Percentiles rank a stretch among this genome's conserved stretches.
Conservation (phyloP, 2,113 vertebrate genomes). For the Pelodiscus sinensis region DNA sequence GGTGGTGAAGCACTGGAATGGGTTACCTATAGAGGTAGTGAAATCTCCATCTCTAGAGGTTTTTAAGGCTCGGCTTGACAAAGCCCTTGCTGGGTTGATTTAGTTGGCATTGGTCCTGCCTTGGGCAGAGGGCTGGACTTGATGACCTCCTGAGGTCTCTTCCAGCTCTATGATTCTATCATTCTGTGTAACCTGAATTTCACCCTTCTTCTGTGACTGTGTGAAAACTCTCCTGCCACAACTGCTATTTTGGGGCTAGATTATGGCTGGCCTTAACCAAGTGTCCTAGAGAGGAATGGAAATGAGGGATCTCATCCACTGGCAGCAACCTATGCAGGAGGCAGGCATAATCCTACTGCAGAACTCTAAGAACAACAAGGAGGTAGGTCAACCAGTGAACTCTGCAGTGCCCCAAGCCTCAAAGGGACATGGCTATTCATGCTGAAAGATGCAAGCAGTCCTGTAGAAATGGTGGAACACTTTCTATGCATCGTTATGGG, state of each 20-base stretch:
- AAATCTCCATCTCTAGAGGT: no score
- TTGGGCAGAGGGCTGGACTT: no score
- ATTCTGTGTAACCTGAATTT: neutral
- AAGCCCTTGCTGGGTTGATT: no score
- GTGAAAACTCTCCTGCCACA: neutral
- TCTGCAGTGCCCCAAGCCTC: rapidly evolving
- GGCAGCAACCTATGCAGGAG: rapidly evolving
- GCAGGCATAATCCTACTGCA: neutral
- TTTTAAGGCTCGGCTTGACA: no score
- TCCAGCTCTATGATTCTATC: no score
- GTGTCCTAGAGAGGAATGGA: rapidly evolving
- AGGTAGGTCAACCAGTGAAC: neutral
- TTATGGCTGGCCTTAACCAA: neutral
- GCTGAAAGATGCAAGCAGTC: neutral
- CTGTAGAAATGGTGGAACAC: neutral
- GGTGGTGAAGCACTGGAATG: no score
- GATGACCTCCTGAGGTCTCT: no score
- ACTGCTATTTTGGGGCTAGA: neutral
- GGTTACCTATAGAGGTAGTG: no score
- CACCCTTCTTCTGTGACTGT: rapidly evolving
- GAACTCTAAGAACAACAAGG: neutral
- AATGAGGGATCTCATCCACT: rapidly evolving
- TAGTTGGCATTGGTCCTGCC: no score
- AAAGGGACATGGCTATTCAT: neutral
- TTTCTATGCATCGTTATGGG: neutral